Evolutionary conservation across 2,888 invertebrate genomes (phyloP).

Genomic region (Gonocerus acuteangulatus): DNA sequence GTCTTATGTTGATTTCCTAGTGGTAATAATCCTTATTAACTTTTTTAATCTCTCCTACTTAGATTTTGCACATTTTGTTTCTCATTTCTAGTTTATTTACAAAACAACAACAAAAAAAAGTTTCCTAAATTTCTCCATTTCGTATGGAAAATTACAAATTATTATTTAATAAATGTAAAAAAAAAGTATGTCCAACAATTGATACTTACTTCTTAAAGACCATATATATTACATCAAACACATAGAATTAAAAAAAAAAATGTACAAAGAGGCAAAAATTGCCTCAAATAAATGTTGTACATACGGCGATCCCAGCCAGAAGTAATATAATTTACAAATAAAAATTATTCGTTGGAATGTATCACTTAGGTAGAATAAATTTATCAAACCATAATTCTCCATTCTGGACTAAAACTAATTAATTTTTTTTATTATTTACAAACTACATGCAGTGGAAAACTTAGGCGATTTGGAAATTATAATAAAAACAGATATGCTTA

Average conservation of each 20-base stretch:
- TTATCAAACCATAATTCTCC: conserved; percentile 12
- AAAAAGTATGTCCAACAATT: background rate
- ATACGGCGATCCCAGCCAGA: conserved; percentile 37
- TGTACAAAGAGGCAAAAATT: background rate
- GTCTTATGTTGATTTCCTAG: no score
- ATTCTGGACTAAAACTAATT: conserved; percentile 17
- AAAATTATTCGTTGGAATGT: conserved; percentile 36
- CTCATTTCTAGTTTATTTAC: no score
- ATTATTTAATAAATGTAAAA: no score
- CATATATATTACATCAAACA: background rate
- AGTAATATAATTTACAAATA: background rate
- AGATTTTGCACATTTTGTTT: no score
- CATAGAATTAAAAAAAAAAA: background rate
- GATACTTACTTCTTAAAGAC: background rate
- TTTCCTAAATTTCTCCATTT: no score
- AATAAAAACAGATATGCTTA: conserved; percentile 34
- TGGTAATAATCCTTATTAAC: no score
- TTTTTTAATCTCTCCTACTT: no score
- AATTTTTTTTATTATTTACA: conserved; percentile 30
- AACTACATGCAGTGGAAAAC: conserved; percentile 37
- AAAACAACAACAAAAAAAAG: no score
- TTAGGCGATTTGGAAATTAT: conserved; percentile 25
- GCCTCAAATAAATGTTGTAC: background rate
- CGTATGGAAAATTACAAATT: no score
- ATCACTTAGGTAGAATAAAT: conserved; percentile 35